Evolutionary conservation across 2,797 vertebrate genomes (phyloP), one percentile per base, ranked within the genome.

Genomic region (Tenualosa ilisha): DNA sequence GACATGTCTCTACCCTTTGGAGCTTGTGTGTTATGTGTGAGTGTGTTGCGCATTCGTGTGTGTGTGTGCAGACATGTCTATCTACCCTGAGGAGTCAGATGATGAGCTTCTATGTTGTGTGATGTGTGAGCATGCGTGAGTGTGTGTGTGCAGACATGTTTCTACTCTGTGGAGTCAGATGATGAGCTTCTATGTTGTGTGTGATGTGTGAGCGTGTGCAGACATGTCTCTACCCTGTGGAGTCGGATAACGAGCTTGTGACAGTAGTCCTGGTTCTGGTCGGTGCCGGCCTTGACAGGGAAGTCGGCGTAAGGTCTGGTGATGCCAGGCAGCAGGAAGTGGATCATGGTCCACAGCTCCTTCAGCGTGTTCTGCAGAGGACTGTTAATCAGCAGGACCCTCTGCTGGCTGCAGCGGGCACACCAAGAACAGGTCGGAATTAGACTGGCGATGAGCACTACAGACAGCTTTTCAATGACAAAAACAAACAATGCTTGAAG

Each of bases 241-340:
- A 98, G 93, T 61, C 97, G 96, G 90, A 98, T 98, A 88, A 98
- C 96, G 88, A 98, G 94, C 86, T 98, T 98, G 93, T 98, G 97
- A 92, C 97, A 97, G 89, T 97, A 98, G 93, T 98, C 97, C 91
- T 97, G 97, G 92, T 97, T 98, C 91, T 98, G 96, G 89, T 98
- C 97, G n/a, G 97, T 97, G 89, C 96, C 93, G 6, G 95, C 95
- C 91, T 97, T 97, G 26, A 97, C 95, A 37, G 97, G 97, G 90
- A 98, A 98, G 92, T 98, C 97, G 6, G 97, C 92, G 83, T 96
- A 98, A 17, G 96, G 85, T 82, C 96, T 95, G 68, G 97, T 98
- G 91, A 98, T 97, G 87, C 97, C 97, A 0, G 97, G 97, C 84
- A 98, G 94, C 86, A 98, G 94, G 91, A 97, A 98, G 91, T 98